Conservation (phyloP, 1,140 invertebrate species). For the Gryllus bimaculatus region DNA sequence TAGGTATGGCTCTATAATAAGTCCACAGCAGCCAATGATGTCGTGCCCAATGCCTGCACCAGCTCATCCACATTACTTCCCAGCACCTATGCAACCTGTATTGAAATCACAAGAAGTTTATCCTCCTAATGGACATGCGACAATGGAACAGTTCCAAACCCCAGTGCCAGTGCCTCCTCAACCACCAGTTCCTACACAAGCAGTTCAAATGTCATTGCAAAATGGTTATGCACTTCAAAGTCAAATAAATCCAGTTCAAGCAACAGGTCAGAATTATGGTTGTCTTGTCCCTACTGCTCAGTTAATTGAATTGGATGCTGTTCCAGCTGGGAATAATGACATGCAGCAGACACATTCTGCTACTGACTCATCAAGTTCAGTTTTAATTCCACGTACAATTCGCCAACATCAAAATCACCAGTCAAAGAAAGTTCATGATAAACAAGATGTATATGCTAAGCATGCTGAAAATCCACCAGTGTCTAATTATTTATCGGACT, state of each 20-base stretch:
- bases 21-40: constrained; percentile 10
- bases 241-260: constrained; percentile 14
- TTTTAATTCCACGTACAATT: constrained; percentile 12
- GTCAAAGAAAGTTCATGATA: constrained; percentile 4
- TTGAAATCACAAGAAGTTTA: constrained; percentile 13
- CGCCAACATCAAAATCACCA: neutral
- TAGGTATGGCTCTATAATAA: constrained; percentile 9
- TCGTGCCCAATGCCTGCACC: constrained; percentile 11
- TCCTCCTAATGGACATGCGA: constrained; percentile 13
- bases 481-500: neutral
- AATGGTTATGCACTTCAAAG: constrained; percentile 19
- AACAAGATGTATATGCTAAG: neutral
- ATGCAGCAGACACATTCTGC: constrained; percentile 13
- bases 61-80: neutral
- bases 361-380: constrained; percentile 14
- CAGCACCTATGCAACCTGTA: neutral
- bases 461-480: neutral
- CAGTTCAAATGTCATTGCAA: constrained; percentile 19
- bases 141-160: neutral
- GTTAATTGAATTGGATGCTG: constrained; percentile 56
- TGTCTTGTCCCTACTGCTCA: constrained; percentile 33
- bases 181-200: neutral
- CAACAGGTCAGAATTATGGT: constrained; percentile 21
- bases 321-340: constrained; percentile 32
- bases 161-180: constrained; percentile 8